Percentiles rank a stretch among this genome's conserved stretches.
Evolutionary conservation across 2,888 invertebrate species (phyloP).

Genomic region (Rosalia funebris): DNA sequence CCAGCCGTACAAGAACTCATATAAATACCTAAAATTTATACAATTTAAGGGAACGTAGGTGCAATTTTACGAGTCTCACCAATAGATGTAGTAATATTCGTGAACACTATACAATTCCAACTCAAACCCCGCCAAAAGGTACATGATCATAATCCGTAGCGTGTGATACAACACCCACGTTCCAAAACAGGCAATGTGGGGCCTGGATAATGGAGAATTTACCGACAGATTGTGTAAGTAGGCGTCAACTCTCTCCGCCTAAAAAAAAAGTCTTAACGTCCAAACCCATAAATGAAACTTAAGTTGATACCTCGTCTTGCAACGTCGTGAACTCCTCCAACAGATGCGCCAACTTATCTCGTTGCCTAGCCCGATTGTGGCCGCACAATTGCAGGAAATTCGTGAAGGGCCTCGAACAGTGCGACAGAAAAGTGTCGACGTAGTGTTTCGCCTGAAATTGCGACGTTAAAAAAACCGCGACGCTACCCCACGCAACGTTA

Average conservation of each 20-base stretch:
- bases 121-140: constrained; percentile 93
- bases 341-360: constrained; percentile 90
- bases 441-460: constrained; percentile 78
- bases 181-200: constrained; percentile 86
- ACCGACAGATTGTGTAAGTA: constrained; percentile 76
- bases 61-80: constrained; percentile 70
- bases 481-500: constrained; percentile 53
- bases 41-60: background rate
- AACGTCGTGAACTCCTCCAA: constrained; percentile 90
- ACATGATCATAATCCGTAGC: constrained; percentile 91
- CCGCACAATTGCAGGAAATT: constrained; percentile 89
- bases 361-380: constrained; percentile 93
- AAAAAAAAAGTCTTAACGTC: constrained; percentile 42
- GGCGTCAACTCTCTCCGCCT: constrained; percentile 92
- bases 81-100: constrained; percentile 96
- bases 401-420: constrained; percentile 88
- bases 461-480: too few relatives aligned
- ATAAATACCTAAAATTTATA: constrained; percentile 76
- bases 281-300: constrained; percentile 16
- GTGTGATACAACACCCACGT: constrained; percentile 97
- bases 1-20: constrained; percentile 95
- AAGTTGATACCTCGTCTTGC: constrained; percentile 87
- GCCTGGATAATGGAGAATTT: constrained; percentile 75
- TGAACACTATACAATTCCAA: constrained; percentile 95
- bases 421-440: constrained; percentile 87